These are phyloP conservation scores for Pseudorectes ferrugineus DNA, from an alignment of 2,113 vertebrate species.

Conservation along the genomic window DNA sequence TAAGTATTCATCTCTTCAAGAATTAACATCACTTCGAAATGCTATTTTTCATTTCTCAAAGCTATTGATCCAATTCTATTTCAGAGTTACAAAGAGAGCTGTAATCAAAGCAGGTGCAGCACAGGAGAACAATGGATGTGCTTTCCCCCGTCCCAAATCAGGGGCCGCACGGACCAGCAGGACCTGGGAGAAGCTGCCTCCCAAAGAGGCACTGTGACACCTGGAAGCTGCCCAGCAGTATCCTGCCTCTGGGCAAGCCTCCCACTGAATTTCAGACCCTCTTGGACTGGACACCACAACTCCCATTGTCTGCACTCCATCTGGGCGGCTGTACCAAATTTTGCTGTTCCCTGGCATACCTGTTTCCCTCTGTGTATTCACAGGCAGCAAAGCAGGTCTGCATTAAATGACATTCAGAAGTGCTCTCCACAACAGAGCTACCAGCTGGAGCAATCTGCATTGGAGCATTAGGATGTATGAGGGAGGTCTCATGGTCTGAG, in stretches of 20 bases:
- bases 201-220: background rate
- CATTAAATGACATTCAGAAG: background rate
- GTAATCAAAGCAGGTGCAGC: background rate
- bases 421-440: background rate
- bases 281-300: accelerated
- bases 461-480: background rate
- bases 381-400: background rate
- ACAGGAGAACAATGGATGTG: background rate
- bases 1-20: background rate
- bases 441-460: background rate
- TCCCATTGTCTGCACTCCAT: background rate
- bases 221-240: background rate
- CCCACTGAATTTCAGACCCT: background rate
- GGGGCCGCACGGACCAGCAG: background rate
- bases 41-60: background rate
- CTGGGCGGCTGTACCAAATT: background rate
- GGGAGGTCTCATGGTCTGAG: background rate
- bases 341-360: background rate
- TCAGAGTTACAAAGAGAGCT: background rate
- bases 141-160: background rate
- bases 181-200: background rate
- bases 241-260: background rate
- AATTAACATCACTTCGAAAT: background rate
- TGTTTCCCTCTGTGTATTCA: accelerated
- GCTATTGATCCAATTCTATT: background rate